phyloP scores from a whole-genome alignment of 2,797 vertebrate species.

The Cryptoprocta ferox region DNA sequence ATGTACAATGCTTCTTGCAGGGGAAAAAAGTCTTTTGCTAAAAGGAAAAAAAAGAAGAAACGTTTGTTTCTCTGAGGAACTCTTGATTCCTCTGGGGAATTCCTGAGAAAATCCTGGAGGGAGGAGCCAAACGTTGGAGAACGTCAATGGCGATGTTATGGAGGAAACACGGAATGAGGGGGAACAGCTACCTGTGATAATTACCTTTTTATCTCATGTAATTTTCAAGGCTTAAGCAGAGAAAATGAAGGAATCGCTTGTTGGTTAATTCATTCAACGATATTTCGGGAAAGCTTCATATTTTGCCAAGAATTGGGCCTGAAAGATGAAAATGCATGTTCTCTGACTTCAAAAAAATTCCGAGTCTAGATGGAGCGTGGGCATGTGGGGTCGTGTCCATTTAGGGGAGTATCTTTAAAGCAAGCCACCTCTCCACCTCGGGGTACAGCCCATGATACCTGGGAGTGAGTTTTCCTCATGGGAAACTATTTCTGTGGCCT shows the following conservation, averaged over 20 bases:
- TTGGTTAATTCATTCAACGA: neutral
- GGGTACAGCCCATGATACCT: rapidly evolving
- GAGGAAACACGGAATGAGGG: rapidly evolving
- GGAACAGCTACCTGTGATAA: rapidly evolving
- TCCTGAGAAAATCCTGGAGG: neutral
- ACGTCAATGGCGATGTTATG: rapidly evolving
- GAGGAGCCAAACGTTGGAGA: rapidly evolving
- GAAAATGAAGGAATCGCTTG: neutral
- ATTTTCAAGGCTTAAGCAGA: neutral
- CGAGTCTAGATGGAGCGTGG: neutral
- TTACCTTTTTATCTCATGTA: neutral
- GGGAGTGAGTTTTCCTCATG: rapidly evolving
- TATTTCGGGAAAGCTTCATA: neutral
- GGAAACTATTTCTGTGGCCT: neutral
- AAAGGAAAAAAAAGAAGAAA: neutral
- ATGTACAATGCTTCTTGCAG: rapidly evolving
- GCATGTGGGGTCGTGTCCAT: rapidly evolving
- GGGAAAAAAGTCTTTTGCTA: rapidly evolving
- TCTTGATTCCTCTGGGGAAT: neutral
- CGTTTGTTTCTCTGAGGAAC: neutral
- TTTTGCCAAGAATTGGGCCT: neutral
- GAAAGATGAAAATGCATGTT: neutral
- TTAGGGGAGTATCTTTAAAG: rapidly evolving
- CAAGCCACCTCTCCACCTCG: rapidly evolving
- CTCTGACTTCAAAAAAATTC: neutral